A percentile compares a stretch with the other conserved stretches of the same genome.
Conservation (phyloP, 2,888 invertebrate species). For the Drosophila emarginata region DNA sequence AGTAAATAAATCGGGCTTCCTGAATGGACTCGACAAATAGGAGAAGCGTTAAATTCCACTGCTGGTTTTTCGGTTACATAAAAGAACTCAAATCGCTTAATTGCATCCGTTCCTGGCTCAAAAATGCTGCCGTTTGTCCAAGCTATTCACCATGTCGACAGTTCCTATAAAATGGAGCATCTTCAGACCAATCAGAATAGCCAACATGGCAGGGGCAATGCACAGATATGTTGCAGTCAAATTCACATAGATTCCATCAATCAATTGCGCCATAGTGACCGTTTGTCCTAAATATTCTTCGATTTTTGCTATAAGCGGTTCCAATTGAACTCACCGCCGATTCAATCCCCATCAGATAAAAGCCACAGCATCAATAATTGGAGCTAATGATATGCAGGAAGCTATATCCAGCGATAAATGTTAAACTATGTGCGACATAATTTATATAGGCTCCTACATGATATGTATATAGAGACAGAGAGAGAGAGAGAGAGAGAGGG, state of each 20-base stretch:
- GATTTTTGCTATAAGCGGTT: conserved; percentile 61
- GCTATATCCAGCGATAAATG: conserved; percentile 74
- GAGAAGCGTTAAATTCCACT: conserved; percentile 76
- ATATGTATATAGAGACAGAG: conserved; percentile 60
- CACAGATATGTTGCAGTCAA: conserved; percentile 77
- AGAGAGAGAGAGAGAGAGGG: not conserved
- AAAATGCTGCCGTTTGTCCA: conserved; percentile 80
- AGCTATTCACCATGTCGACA: conserved; percentile 75
- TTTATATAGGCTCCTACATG: conserved; percentile 77
- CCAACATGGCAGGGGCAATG: conserved; percentile 57
- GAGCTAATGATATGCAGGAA: conserved; percentile 75
- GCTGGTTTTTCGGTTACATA: conserved; percentile 79
- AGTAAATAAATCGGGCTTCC: conserved; percentile 77
- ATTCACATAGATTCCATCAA: conserved; percentile 73
- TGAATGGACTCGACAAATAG: conserved; percentile 78
- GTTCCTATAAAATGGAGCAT: conserved; percentile 72
- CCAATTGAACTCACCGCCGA: conserved; percentile 76
- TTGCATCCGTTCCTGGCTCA: conserved; percentile 72
- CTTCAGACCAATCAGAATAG: conserved; percentile 68
- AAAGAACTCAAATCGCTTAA: conserved; percentile 78
- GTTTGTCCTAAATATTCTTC: conserved; percentile 34
- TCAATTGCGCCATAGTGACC: conserved; percentile 50
- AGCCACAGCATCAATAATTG: conserved; percentile 74
- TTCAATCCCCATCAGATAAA: conserved; percentile 77
- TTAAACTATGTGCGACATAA: conserved; percentile 78